Evolutionary conservation across 2,113 vertebrate species (phyloP), one percentile per base, ranked within the genome.

Genomic region (Phyllostomus hastatus): DNA sequence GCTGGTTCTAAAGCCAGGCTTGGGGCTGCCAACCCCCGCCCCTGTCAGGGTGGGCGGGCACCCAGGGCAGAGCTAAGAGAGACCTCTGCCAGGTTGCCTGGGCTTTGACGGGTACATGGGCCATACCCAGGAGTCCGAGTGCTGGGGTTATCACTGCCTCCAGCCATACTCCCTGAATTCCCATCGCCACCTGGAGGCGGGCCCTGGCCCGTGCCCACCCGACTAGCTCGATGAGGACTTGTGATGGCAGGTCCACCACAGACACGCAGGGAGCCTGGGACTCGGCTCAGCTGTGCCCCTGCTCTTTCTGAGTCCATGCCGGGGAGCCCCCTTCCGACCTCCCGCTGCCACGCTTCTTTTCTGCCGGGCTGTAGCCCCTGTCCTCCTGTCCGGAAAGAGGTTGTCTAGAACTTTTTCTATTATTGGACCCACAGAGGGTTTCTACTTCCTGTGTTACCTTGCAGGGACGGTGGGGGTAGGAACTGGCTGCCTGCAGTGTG

Each of bases 271-370:
- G 28, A 4, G 6, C 19, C 28, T 4, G 4, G 5, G n/a, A 8
- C 19, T 19, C 7, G 1, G 17, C 22, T 12, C 7, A 4, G n/a
- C 8, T 6, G 10, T 22, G 66, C 12, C 4, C 4, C 20, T 50
- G 26, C 16, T 10, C 9, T 67, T 38, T 20, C 72, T n/a, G 50
- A 17, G 26, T 31, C 9, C 46, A 10, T 1, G 22, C 35, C 2
- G 4, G 0, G 10, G 24, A 12, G 78, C 33, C 14, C 16, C 1
- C 10, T 12, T 8, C 10, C 0, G 2, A 33, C 46, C 8, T 10
- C 24, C 12, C 31, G 2, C 17, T 0, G n/a, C 57, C 57, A 26
- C 1, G 0, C 48, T 61, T n/a, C 46, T 33, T 52, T 70, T 2
- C 2, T 48, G 24, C 41, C 46, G 0, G 7, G 10, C 22, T 5